phyloP scores from a whole-genome alignment of 2,113 vertebrate species.

The Cyprinodon brontotheroides region DNA sequence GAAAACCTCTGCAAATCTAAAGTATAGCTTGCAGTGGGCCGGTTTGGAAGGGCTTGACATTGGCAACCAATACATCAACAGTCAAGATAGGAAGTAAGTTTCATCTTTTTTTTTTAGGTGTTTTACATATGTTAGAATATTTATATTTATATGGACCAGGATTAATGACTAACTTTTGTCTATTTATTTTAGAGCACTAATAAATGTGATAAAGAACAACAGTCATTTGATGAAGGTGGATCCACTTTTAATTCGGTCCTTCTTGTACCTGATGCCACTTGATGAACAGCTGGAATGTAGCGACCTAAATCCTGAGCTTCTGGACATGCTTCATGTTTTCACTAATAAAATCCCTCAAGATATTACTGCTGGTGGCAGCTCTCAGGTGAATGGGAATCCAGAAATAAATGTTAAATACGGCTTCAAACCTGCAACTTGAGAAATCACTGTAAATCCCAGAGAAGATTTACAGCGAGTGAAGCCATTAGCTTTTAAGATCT shows the following conservation, averaged over 20 bases:
- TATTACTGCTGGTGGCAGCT: rapidly evolving
- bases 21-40: conserved; percentile 70
- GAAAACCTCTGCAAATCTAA: not conserved
- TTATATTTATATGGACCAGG: not conserved
- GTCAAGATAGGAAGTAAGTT: conserved; percentile 56
- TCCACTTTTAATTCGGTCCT: conserved; percentile 76
- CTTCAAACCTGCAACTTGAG: not conserved
- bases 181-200: conserved; percentile 56
- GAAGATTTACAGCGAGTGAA: not conserved
- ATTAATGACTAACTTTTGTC: not conserved
- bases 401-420: not conserved
- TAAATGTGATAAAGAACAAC: conserved; percentile 68
- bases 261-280: conserved; percentile 80
- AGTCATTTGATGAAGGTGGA: conserved; percentile 78
- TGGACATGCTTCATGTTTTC: conserved; percentile 76
- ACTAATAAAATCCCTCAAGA: conserved; percentile 46
- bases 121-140: not conserved
- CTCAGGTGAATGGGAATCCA: conserved; percentile 60
- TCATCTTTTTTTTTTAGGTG: not conserved
- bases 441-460: not conserved
- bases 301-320: conserved; percentile 54
- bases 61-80: rapidly evolving
- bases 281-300: conserved; percentile 69
- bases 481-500: not conserved
- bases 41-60: conserved; percentile 73